phyloP scores from a whole-genome alignment of 1,140 invertebrate species.

The Euura saliciscinereae region DNA sequence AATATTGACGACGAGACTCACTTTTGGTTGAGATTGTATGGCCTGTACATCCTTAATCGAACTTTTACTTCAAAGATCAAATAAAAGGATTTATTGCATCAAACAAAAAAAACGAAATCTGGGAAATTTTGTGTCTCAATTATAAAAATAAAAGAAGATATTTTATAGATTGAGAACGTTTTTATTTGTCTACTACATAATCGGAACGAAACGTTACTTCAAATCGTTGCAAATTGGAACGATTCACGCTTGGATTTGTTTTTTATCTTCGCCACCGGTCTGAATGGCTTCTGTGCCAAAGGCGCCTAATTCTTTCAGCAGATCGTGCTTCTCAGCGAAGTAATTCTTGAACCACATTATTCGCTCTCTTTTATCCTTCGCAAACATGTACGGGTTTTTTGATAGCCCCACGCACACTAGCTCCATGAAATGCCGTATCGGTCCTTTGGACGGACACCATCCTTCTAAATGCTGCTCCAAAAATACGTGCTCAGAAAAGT shows the following conservation, averaged over 20 bases:
- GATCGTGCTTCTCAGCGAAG: slow-evolving; percentile 80
- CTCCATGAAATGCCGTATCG: slow-evolving; percentile 96
- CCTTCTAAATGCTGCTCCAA: slow-evolving; percentile 82
- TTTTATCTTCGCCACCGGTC: not conserved
- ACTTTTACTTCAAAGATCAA: too few species aligned
- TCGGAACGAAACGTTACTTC: not conserved
- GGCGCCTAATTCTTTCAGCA: slow-evolving; percentile 72
- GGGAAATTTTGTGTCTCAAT: too few species aligned
- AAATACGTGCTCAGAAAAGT: slow-evolving; percentile 94
- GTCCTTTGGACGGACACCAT: slow-evolving; percentile 89
- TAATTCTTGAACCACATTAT: slow-evolving; percentile 93
- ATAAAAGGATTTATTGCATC: too few species aligned
- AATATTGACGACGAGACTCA: too few species aligned
- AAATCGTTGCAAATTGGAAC: not conserved
- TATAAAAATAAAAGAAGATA: too few species aligned
- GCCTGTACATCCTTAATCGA: too few species aligned
- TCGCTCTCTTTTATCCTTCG: slow-evolving; percentile 87
- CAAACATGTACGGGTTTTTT: slow-evolving; percentile 91
- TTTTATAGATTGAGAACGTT: not conserved
- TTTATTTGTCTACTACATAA: not conserved
- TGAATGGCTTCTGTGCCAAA: not conserved
- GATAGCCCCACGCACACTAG: slow-evolving; percentile 92
- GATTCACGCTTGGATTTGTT: not conserved
- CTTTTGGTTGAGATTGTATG: too few species aligned
- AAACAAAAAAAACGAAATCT: too few species aligned